Evolutionary conservation across 2,113 vertebrate species (phyloP).

Genomic region (Collichthys lucidus): DNA sequence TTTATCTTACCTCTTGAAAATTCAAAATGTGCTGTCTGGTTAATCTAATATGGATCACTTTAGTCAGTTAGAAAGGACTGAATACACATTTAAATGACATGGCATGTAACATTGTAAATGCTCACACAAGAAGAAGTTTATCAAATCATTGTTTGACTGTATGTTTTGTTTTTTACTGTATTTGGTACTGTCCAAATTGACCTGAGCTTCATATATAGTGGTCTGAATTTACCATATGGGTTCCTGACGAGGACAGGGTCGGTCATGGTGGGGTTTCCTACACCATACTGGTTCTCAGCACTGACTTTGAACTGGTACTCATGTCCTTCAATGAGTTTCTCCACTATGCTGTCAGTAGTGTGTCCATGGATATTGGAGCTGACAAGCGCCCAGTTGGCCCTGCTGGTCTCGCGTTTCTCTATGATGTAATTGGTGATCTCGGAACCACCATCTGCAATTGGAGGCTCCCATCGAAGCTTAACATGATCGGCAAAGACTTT

Average conservation of each 20-base stretch:
- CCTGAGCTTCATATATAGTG: neutral
- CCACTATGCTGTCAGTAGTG: slow-evolving; percentile 92
- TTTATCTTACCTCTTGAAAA: neutral
- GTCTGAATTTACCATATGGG: slow-evolving; percentile 88
- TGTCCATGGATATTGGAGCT: slow-evolving; percentile 89
- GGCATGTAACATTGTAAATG: neutral
- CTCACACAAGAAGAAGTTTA: neutral
- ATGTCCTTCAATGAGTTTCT: slow-evolving; percentile 97
- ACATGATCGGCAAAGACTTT: slow-evolving; percentile 93
- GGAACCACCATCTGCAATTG: slow-evolving; percentile 95
- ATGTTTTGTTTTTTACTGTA: no score
- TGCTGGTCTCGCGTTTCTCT: slow-evolving; percentile 98
- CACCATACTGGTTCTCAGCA: slow-evolving; percentile 98
- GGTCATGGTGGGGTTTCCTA: slow-evolving; percentile 91
- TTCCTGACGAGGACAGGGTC: slow-evolving; percentile 94
- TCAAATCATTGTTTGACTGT: neutral
- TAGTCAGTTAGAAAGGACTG: neutral
- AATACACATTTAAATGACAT: neutral
- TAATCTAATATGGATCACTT: neutral
- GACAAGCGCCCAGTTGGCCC: slow-evolving; percentile 98
- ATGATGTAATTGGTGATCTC: slow-evolving; percentile 99
- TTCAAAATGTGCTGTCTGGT: neutral
- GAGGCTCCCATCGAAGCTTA: slow-evolving; percentile 95
- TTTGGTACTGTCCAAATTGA: no score
- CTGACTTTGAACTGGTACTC: slow-evolving; percentile 98